phyloP scores from a whole-genome alignment of 2,888 invertebrate genomes.

The Parnassius smintheus region DNA sequence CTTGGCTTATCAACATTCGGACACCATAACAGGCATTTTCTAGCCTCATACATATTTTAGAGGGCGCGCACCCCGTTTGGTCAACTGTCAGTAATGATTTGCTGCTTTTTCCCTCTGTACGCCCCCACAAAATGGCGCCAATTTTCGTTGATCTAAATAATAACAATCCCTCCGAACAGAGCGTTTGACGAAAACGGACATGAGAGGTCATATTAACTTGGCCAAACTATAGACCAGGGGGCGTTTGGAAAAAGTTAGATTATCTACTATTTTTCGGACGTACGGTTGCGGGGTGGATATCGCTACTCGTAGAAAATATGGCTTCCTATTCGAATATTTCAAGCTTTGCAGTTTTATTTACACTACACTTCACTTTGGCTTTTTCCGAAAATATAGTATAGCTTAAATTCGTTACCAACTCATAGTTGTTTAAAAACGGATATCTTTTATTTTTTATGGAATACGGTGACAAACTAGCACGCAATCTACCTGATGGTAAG shows the following conservation, averaged over 20 bases:
- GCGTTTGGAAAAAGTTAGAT: conserved; percentile 77
- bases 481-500: no score
- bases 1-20: conserved; percentile 81
- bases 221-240: conserved; percentile 55
- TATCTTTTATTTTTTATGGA: no score
- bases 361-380: conserved; percentile 32
- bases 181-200: conserved; percentile 24
- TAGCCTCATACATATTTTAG: conserved; percentile 80
- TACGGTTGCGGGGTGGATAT: conserved; percentile 70
- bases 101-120: conserved; percentile 69
- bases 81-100: conserved; percentile 82
- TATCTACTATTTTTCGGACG: conserved; percentile 78
- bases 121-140: conserved; percentile 53
- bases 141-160: conserved; percentile 41
- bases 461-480: no score
- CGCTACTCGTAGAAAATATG: conserved; percentile 66
- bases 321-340: conserved; percentile 76
- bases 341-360: conserved; percentile 51
- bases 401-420: no score
- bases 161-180: background rate
- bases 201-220: conserved; percentile 39
- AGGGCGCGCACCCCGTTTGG: conserved; percentile 75
- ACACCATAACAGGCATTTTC: conserved; percentile 78
- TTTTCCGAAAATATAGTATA: background rate
- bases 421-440: no score